Evolutionary conservation across 2,113 vertebrate species (phyloP), one percentile per base, ranked within the genome.

Genomic region (Balaeniceps rex): DNA sequence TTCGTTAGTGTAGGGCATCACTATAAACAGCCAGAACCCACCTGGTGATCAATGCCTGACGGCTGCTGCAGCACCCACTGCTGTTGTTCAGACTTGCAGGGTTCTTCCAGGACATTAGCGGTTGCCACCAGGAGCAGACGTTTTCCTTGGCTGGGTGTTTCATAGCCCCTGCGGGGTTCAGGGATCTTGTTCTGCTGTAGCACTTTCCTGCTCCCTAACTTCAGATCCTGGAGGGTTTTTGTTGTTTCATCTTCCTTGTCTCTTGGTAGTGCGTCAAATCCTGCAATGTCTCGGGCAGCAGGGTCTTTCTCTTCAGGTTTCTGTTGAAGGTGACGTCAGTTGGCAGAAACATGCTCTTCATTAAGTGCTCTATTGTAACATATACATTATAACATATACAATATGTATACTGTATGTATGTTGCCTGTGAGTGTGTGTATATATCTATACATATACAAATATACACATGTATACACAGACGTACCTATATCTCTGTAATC

Each of bases 281-380:
- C 11, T 44, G 25, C 1, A 0, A 0, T 9, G 64, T 36, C 22
- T 60, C 0, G 0, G 55, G 38, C 49, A 94, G 19, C 46, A 25
- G 57, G 29, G 23, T 47, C 31, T 44, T 81, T 57, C 46, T 33
- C 25, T 66, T 77, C 25, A 51, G 52, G 13, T 68, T 86, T 23
- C 34, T 63, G 11, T 52, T 25, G 58, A 72, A 71, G 31, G 51
- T 31, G 51, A 38, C 23, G n/a, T 36, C 51, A 85, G 31, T 19
- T 60, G 84, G 70, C 60, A 77, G 70, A 61, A 71, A 38, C 21
- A 7, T 0, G 3, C 5, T 71, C 58, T 60, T 74, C 42, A 19
- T 69, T 58, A 80, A 46, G 49, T 70, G 44, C 6, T 80, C 26
- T 76, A 10, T 24, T 70, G 26, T 60, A 80, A 54, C 19, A 47